Percentiles rank a stretch among this genome's conserved stretches.
phyloP scores from a whole-genome alignment of 1,140 invertebrate genomes.

The Atta texana region DNA sequence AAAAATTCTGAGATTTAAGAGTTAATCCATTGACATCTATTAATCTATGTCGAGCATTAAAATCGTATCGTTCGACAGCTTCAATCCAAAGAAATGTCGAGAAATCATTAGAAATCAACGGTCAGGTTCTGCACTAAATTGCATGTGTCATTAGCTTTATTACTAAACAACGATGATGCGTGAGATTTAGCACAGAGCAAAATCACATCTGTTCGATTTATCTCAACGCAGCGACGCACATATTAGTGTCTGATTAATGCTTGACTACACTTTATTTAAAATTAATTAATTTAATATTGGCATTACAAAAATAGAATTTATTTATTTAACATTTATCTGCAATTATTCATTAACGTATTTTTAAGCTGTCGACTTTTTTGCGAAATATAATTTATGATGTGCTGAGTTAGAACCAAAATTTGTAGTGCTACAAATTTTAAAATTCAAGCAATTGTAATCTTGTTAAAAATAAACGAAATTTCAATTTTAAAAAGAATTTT shows the following conservation, averaged over 20 bases:
- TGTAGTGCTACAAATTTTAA: too few relatives aligned
- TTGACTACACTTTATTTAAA: not conserved
- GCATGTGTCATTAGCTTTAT: constrained; percentile 4
- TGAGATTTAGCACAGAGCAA: not conserved
- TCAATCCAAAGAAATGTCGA: constrained; percentile 13
- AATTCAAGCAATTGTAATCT: too few relatives aligned
- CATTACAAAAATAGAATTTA: not conserved
- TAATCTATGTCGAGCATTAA: constrained; percentile 6
- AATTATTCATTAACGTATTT: not conserved
- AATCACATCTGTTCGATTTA: constrained; percentile 12
- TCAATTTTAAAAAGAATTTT: too few relatives aligned
- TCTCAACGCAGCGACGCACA: not conserved
- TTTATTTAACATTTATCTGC: not conserved
- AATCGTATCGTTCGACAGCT: constrained; percentile 32
- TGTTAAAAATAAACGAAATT: too few relatives aligned
- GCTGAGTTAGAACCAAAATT: too few relatives aligned
- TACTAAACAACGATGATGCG: not conserved
- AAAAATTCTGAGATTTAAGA: not conserved
- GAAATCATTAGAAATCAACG: constrained; percentile 51
- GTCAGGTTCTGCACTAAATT: constrained; percentile 23
- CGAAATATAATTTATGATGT: not conserved
- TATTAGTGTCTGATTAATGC: not conserved
- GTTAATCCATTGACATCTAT: constrained; percentile 6
- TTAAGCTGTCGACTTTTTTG: not conserved
- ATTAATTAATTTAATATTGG: not conserved